phyloP scores from a whole-genome alignment of 2,888 invertebrate species.

The Eurytoma adleriae region DNA sequence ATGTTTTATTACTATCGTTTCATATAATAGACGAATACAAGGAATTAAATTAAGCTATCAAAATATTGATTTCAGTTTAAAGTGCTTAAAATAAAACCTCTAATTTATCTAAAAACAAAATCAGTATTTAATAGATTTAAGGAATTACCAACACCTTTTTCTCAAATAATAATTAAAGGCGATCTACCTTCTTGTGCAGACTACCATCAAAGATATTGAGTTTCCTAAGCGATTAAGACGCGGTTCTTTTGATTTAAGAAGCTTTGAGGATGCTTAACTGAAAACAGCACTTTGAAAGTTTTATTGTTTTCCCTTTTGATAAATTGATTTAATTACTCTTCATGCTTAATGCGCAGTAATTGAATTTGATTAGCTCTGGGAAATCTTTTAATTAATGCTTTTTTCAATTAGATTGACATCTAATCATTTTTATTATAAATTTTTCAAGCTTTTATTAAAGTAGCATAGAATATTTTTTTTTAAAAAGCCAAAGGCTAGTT shows the following conservation, averaged over 20 bases:
- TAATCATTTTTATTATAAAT: too few relatives aligned
- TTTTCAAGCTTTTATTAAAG: too few relatives aligned
- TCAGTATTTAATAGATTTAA: conserved; percentile 16
- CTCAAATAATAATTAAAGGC: conserved; percentile 28
- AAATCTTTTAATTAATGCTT: neutral
- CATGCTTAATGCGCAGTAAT: neutral
- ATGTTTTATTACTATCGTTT: too few relatives aligned
- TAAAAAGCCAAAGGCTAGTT: too few relatives aligned
- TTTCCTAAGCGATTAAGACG: conserved; percentile 9
- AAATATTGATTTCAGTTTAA: neutral
- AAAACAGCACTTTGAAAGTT: too few relatives aligned
- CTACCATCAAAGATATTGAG: conserved; percentile 25
- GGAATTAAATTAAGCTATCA: too few relatives aligned
- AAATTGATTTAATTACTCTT: too few relatives aligned
- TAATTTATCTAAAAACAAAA: conserved; percentile 4
- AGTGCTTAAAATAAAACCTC: conserved; percentile 9
- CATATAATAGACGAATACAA: too few relatives aligned
- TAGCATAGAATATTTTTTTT: too few relatives aligned
- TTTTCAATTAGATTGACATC: too few relatives aligned
- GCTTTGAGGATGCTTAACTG: neutral
- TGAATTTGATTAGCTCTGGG: neutral
- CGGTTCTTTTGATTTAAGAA: conserved; percentile 25
- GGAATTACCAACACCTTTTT: conserved; percentile 1
- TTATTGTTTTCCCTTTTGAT: too few relatives aligned
- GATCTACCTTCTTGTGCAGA: conserved; percentile 16